phyloP scores from a whole-genome alignment of 2,113 vertebrate species.

The Romanogobio albipinnatus region DNA sequence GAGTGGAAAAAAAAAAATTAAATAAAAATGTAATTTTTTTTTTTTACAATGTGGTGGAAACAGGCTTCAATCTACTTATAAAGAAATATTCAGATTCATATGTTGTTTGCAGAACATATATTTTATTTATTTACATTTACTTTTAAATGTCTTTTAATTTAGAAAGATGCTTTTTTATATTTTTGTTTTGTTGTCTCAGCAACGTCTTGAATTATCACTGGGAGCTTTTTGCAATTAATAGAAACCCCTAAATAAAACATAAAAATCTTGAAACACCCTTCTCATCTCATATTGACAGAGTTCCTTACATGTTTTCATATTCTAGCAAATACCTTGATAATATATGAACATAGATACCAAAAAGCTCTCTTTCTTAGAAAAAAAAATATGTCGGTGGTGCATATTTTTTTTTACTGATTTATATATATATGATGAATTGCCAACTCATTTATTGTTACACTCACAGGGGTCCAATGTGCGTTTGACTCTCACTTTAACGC shows the following conservation, averaged over 20 bases:
- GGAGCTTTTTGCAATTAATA: not conserved
- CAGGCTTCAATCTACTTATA: not conserved
- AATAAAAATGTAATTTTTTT: not conserved
- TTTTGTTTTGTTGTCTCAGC: not conserved
- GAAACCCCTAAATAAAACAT: not conserved
- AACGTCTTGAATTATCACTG: not conserved
- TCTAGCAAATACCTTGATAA: conserved; percentile 46
- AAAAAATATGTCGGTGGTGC: not conserved
- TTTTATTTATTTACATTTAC: too few species aligned
- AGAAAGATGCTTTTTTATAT: not conserved
- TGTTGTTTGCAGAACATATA: too few species aligned
- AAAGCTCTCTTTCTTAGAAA: not conserved
- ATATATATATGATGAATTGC: conserved; percentile 24
- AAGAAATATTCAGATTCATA: too few species aligned
- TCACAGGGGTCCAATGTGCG: conserved; percentile 31
- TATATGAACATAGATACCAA: conserved; percentile 29
- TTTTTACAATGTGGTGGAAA: not conserved
- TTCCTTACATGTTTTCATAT: conserved; percentile 44
- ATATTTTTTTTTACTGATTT: conserved; percentile 13
- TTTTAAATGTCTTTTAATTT: too few species aligned
- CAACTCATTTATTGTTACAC: conserved; percentile 45
- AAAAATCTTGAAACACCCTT: not conserved
- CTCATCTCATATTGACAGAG: conserved; percentile 34
- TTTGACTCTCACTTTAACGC: conserved; percentile 18
- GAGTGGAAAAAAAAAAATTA: too few species aligned